phyloP scores from a whole-genome alignment of 2,797 vertebrate genomes.

The Enteromius viviparus region DNA sequence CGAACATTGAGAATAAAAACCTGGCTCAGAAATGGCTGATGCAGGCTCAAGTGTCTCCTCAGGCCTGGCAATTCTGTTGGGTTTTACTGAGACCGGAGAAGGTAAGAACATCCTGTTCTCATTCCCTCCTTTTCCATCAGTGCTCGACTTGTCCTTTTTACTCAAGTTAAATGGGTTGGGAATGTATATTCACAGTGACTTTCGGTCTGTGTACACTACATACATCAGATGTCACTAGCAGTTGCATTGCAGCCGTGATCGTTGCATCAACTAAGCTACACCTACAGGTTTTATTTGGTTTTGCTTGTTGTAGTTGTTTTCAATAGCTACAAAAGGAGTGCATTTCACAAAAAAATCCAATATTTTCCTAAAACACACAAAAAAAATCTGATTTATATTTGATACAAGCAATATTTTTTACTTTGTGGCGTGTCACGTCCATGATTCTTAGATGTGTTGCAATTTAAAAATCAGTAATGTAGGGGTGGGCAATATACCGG shows the following conservation, averaged over 20 bases:
- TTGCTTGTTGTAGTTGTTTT: neutral
- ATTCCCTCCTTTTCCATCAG: neutral
- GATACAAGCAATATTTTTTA: neutral
- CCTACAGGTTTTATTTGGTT: neutral
- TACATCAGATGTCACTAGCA: neutral
- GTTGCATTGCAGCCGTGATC: neutral
- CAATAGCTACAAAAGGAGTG: neutral
- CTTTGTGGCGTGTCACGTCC: neutral
- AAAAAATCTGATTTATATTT: neutral
- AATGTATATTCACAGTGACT: neutral
- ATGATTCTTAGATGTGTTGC: neutral
- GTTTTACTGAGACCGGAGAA: conserved; percentile 92
- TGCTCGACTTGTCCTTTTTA: neutral
- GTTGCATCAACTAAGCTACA: conserved; percentile 3
- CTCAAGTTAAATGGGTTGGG: neutral
- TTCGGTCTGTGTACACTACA: neutral
- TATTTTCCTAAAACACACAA: neutral
- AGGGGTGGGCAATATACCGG: too few relatives aligned
- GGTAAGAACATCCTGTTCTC: conserved; percentile 64
- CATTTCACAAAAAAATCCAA: neutral
- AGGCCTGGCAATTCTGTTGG: conserved; percentile 99
- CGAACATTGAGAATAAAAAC: conserved; percentile 99
- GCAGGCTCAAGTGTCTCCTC: conserved; percentile 98
- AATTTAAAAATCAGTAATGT: too few relatives aligned
- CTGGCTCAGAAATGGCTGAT: conserved; percentile 99